Evolutionary conservation across 2,797 vertebrate species (phyloP), one percentile per base, ranked within the genome.

Genomic region (Picus viridis): DNA sequence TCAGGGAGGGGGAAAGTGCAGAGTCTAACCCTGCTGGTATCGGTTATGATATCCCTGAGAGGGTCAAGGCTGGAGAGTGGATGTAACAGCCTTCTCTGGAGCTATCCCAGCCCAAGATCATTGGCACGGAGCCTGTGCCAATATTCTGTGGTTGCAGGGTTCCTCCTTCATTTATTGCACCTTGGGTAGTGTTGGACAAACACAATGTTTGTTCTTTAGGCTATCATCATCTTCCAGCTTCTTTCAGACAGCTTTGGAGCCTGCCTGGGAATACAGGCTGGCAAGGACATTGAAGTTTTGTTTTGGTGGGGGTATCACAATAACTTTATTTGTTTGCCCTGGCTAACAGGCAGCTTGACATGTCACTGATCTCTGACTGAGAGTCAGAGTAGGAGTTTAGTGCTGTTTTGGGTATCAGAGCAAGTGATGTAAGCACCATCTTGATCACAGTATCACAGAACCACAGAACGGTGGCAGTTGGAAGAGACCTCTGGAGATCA

Each of bases 281-380:
- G 24, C 75, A 32, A 23, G 63, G 36, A 56, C 14, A 10, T 17
- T 9, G n/a, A 23, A 30, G 2, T 64, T 12, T 59, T 63, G 10
- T 3, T 73, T 57, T 53, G 49, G 34, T 61, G 72, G 69, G 64
- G 24, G 7, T 67, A 69, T 54, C 63, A 26, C 0, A 1, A 29
- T 2, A 29, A 12, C 27, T 74, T 87, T 13, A 3, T 43, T 57
- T 19, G 5, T 12, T 43, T n/a, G 27, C 36, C 20, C 2, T 12
- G 17, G 14, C 12, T 23, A 11, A 64, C 14, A 39, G n/a, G 65
- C 30, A 70, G 51, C 41, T 36, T 41, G 61, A 53, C 24, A 63
- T 6, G 11, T 13, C 2, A 5, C 41, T 61, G 26, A 62, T 3
- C n/a, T 16, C 0, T 0, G 70, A 19, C 12, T 43, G 39, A 24